A percentile compares a stretch with the other conserved stretches of the same genome.
These are phyloP conservation scores for Pollenia griseotomentosa DNA, from an alignment of 2,888 invertebrate species.

Conservation along the genomic window DNA sequence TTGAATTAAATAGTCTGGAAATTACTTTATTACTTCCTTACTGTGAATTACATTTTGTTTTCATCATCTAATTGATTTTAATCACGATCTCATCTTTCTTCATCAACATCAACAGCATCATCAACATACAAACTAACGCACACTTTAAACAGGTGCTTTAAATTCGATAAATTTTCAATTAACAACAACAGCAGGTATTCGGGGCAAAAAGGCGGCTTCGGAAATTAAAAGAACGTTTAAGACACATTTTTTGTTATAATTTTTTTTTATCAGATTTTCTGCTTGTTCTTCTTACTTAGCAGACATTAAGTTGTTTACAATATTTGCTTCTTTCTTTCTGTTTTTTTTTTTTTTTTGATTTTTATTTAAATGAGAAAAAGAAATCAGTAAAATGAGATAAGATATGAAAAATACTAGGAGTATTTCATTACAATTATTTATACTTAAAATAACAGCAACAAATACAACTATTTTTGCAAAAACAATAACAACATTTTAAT, in stretches of 20 bases:
- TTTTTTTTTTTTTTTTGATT: not conserved
- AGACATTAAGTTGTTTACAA: constrained; percentile 63
- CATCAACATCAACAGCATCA: not conserved
- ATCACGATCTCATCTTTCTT: constrained; percentile 46
- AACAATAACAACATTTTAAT: constrained; percentile 32
- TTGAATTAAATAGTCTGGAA: not conserved
- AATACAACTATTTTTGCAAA: constrained; percentile 52
- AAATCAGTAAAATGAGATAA: constrained; percentile 66
- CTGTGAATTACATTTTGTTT: not conserved
- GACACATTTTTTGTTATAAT: constrained; percentile 22
- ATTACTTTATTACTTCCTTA: not conserved
- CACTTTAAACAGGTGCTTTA: constrained; percentile 57
- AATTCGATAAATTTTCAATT: constrained; percentile 67
- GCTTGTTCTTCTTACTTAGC: constrained; percentile 13
- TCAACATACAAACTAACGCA: not conserved
- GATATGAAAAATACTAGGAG: constrained; percentile 67
- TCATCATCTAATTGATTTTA: constrained; percentile 56
- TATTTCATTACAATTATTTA: constrained; percentile 69
- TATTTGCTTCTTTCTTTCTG: not conserved
- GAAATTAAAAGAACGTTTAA: constrained; percentile 67
- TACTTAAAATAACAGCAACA: constrained; percentile 62
- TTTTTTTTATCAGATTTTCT: constrained; percentile 2
- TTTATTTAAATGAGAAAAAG: constrained; percentile 48
- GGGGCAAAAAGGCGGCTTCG: constrained; percentile 55
- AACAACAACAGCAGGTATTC: constrained; percentile 53